Evolutionary conservation across 2,797 vertebrate species (phyloP).

Genomic region (Epinephelus coioides): DNA sequence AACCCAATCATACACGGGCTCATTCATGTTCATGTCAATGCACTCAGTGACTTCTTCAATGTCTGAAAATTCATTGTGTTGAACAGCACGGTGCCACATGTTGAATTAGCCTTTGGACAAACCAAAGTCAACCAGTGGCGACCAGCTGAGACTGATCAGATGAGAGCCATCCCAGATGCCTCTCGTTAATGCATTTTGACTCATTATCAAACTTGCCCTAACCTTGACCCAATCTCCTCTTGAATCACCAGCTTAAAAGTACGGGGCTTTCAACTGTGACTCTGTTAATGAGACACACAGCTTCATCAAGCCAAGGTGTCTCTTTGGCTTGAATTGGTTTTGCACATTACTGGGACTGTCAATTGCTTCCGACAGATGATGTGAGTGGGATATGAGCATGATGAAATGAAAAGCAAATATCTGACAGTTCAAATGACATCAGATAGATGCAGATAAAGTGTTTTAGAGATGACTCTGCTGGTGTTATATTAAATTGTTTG

Average conservation of each 20-base stretch:
- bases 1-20: too few species aligned
- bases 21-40: background rate
- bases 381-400: conserved; percentile 37
- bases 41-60: conserved; percentile 15
- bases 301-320: conserved; percentile 20
- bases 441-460: conserved; percentile 24
- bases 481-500: conserved; percentile 15
- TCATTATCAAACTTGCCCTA: conserved; percentile 35
- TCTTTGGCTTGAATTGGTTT: conserved; percentile 39
- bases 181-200: conserved; percentile 21
- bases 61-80: conserved; percentile 7
- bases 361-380: conserved; percentile 55
- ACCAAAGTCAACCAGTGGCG: conserved; percentile 23
- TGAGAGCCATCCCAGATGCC: conserved; percentile 18
- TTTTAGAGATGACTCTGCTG: background rate
- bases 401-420: conserved; percentile 65
- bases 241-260: conserved; percentile 42
- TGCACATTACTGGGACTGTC: conserved; percentile 4
- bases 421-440: conserved; percentile 33
- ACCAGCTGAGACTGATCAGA: conserved; percentile 45
- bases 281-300: conserved; percentile 44
- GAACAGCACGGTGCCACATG: conserved; percentile 21
- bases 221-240: conserved; percentile 46
- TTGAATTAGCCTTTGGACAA: conserved; percentile 39
- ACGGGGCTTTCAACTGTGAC: conserved; percentile 39